Conservation (phyloP, 1,140 invertebrate genomes). For the Microplitis mediator region DNA sequence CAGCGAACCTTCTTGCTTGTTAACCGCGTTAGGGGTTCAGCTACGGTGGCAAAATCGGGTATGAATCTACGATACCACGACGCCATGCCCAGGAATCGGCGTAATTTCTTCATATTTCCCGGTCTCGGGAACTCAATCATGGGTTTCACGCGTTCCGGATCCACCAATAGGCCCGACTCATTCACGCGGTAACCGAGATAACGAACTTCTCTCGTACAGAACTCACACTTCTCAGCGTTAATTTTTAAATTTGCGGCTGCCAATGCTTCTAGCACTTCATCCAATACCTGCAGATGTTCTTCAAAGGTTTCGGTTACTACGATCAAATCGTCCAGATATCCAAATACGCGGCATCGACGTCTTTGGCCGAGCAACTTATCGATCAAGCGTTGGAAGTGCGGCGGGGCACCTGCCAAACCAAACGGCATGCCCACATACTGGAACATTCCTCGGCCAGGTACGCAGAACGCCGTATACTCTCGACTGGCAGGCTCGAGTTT, state of each 20-base stretch:
- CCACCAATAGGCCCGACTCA: neutral
- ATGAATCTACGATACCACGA: conserved; percentile 42
- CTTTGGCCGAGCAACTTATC: too few relatives aligned
- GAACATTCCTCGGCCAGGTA: too few relatives aligned
- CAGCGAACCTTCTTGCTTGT: conserved; percentile 43
- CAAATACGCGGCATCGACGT: too few relatives aligned
- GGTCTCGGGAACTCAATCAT: conserved; percentile 12
- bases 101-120: too few relatives aligned
- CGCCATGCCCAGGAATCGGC: conserved; percentile 10
- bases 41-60: conserved; percentile 41
- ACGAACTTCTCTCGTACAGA: conserved; percentile 14
- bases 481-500: too few relatives aligned
- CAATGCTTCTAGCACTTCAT: conserved; percentile 42
- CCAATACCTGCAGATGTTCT: neutral
- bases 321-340: neutral
- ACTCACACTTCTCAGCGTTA: conserved; percentile 25
- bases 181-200: conserved; percentile 26
- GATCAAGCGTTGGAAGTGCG: too few relatives aligned
- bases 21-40: conserved; percentile 42
- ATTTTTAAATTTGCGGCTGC: neutral
- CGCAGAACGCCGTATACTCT: too few relatives aligned
- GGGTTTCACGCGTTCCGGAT: conserved; percentile 30
- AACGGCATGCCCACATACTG: too few relatives aligned
- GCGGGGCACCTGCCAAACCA: too few relatives aligned
- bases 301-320: neutral